Percentiles rank a stretch among this genome's conserved stretches.
These are phyloP conservation scores for Galemys pyrenaicus DNA, from an alignment of 2,113 vertebrate species.

Conservation along the genomic window DNA sequence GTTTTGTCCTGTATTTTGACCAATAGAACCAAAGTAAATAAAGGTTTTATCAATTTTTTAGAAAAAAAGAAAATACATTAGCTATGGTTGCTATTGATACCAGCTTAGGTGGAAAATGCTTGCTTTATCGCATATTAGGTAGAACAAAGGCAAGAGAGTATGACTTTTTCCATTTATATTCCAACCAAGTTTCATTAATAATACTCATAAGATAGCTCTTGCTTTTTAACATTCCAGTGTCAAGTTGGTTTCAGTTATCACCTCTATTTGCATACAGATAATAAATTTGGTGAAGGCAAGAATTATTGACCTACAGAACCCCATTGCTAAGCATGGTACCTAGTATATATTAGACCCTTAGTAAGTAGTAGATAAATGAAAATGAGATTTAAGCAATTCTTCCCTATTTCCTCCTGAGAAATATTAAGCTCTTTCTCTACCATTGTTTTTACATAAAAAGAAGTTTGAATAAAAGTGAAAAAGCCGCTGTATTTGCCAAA, in stretches of 20 bases:
- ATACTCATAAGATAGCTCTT: neutral
- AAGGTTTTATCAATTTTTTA: neutral
- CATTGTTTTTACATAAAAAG: slow-evolving; percentile 10
- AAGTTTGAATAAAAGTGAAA: neutral
- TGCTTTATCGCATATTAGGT: neutral
- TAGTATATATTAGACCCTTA: neutral
- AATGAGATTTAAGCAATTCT: neutral
- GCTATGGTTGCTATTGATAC: neutral
- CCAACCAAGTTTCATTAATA: neutral
- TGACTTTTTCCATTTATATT: neutral
- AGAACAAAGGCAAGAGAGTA: neutral
- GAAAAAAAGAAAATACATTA: neutral
- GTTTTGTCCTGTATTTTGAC: neutral
- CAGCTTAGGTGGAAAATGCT: neutral
- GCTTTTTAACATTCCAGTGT: neutral
- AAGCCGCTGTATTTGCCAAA: neutral
- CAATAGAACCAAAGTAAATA: slow-evolving; percentile 26
- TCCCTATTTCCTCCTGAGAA: neutral
- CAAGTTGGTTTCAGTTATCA: neutral
- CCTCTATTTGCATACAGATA: neutral
- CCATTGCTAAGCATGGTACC: neutral
- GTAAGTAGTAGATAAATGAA: neutral
- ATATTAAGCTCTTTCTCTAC: neutral
- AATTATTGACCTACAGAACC: neutral
- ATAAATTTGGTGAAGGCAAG: neutral